Base-by-base conservation (phyloP, 2,888 invertebrate species). In the Coelinius sp. region DNA sequence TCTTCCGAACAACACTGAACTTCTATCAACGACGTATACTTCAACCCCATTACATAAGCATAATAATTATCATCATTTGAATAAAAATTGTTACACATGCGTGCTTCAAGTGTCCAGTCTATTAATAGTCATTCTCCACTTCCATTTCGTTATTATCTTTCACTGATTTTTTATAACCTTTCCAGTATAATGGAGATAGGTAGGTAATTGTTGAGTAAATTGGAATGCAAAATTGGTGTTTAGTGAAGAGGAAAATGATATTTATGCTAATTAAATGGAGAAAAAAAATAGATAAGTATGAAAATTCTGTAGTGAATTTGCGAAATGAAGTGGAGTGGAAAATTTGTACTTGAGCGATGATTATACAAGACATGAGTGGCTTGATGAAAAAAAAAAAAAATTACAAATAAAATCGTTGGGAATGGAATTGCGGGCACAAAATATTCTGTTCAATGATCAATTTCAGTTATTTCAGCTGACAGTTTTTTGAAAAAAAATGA, bases 31-130 rank as follows among this genome's bases (percentile, higher is more conserved):
- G 56, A 56, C 27, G 56, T 25, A n/a, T 24, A 56, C 27, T 27
- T 24, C 22, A 56, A 20, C 10, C 24, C 56, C 22, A 56, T 56
- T 56, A 56, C 17, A 56, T 56, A 56, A 27, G 17, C 62, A 62
- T 62, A 35, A 62, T 62, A 35, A 62, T 62, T 62, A 35, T 62
- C 62, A 35, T 62, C 27, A 25, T 14, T 62, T 27, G 17, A 12
- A 35, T 62, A 62, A 62, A 62, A 59, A 62, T 31, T 14, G 44
- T 62, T 14, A 14, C 17, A 35, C 62, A 62, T 62, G 31, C 35
- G 17, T 31, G 31, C 17, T 20, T 62, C 62, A 35, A 14, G 31
- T 22, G 31, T 62, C 62, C 62, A 20, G 62, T 62, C 35, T 62
- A 35, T 62, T 35, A 62, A 62, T 62, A 62, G 5, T 22, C 62